phyloP scores from a whole-genome alignment of 2,888 invertebrate genomes.

The Drosophila bunnanda region DNA sequence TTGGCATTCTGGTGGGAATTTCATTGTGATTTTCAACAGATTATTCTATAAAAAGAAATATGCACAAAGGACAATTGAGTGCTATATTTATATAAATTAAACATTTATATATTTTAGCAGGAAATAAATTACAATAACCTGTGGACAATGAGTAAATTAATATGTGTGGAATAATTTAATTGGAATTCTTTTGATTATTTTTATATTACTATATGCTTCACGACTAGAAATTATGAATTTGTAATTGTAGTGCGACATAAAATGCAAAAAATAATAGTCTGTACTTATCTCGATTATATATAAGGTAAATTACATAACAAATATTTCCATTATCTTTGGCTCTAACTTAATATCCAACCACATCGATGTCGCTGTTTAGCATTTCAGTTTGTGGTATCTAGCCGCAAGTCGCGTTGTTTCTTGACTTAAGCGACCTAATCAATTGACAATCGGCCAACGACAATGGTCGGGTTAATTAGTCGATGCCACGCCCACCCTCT shows the following conservation, averaged over 20 bases:
- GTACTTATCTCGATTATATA: too few relatives aligned
- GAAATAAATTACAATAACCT: not conserved
- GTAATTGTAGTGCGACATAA: too few relatives aligned
- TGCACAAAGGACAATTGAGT: not conserved
- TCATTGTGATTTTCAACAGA: conserved; percentile 24
- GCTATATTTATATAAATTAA: not conserved
- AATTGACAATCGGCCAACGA: conserved; percentile 24
- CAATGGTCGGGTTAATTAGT: conserved; percentile 34
- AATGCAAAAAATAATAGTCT: too few relatives aligned
- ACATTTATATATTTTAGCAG: not conserved
- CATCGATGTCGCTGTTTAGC: conserved; percentile 1
- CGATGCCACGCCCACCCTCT: conserved; percentile 13
- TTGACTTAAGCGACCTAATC: conserved; percentile 37
- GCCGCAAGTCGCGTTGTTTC: conserved; percentile 30
- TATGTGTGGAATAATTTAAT: not conserved
- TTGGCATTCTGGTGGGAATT: conserved; percentile 30
- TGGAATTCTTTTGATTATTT: not conserved
- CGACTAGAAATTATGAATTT: not conserved
- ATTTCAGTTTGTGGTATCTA: conserved; percentile 5
- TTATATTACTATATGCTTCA: not conserved
- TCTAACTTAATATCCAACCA: not conserved
- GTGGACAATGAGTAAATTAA: not conserved
- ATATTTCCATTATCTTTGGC: not conserved
- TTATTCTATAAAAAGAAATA: conserved; percentile 14
- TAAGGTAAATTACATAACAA: not conserved